Evolutionary conservation across 2,113 vertebrate genomes (phyloP), one percentile per base, ranked within the genome.

Genomic region (Cephalopterus ornatus): DNA sequence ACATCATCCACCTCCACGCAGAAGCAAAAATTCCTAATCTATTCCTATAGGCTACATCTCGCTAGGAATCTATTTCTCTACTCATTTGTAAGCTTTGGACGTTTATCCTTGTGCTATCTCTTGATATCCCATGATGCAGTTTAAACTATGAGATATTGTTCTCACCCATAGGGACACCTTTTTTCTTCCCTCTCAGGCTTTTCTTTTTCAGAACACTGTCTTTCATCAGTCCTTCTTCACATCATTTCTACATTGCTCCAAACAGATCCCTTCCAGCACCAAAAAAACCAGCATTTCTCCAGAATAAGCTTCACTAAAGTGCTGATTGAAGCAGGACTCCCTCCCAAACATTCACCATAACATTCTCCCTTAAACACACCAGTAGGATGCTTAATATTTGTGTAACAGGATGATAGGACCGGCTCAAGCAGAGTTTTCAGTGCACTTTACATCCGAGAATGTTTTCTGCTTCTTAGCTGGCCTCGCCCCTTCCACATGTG

Each of bases 91-190:
- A 12, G 15, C 8, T 62, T n/a, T 74, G 39, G 27, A 42, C 7
- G 5, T 47, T 73, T 70, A 39, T 62, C 42, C 28, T 62, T 1
- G 4, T 74, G 26, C 15, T 73, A 47, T 80, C 35, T 61, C 56
- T 47, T 32, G 21, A 37, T 52, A 72, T 3, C 11, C 16, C 1
- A 0, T 22, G 8, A 59, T 6, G 4, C 4, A 61, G 14, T 23
- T 63, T 47, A 47, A 82, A 59, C 9, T 5, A 27, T 16, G 53
- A 39, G 16, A 8, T 30, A 84, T 73, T 62, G 8, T n/a, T 76
- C 26, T 83, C 30, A 1, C 19, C 19, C 30, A 18, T 4, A 79
- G 22, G 11, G 10, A 49, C 2, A 62, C 1, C 2, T 22, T 33
- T 59, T 58, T 49, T 23, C 14, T 66, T 32, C 7, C 10, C 42